Percentiles rank a stretch among this genome's conserved stretches.
phyloP scores from a whole-genome alignment of 1,140 invertebrate species.

The Anthonomus grandis region DNA sequence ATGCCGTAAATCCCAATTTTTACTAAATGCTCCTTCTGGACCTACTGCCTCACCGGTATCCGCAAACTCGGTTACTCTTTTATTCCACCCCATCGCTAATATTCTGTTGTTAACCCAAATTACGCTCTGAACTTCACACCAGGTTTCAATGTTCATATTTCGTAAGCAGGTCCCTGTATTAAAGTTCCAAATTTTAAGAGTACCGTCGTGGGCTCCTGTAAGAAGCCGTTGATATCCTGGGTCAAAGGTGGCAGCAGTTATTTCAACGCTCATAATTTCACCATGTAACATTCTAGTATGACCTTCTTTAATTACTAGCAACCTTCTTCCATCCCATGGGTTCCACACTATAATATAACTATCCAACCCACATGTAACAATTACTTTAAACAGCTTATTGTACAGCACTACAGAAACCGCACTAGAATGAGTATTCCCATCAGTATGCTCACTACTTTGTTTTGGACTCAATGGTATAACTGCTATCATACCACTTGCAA shows the following conservation, averaged over 20 bases:
- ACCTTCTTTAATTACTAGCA: conserved; percentile 61
- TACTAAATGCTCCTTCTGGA: conserved; percentile 46
- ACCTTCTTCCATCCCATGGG: conserved; percentile 59
- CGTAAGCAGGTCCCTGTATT: conserved; percentile 67
- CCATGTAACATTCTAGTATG: conserved; percentile 60
- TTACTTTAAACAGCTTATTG: conserved; percentile 63
- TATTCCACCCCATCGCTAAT: conserved; percentile 68
- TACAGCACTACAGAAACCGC: conserved; percentile 63
- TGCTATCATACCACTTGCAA: conserved; percentile 60
- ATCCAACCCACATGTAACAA: conserved; percentile 66
- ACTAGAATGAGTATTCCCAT: conserved; percentile 65
- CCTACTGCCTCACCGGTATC: conserved; percentile 54
- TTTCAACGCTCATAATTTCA: conserved; percentile 62
- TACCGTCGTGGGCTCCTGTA: conserved; percentile 51
- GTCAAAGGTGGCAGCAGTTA: conserved; percentile 74
- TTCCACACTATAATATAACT: conserved; percentile 73
- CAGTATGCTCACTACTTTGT: conserved; percentile 59
- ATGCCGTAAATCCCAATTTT: conserved; percentile 59
- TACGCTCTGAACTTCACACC: conserved; percentile 58
- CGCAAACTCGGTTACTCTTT: conserved; percentile 65
- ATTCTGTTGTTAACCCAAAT: conserved; percentile 60
- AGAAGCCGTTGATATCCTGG: conserved; percentile 63
- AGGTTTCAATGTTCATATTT: conserved; percentile 59
- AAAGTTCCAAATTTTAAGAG: conserved; percentile 72
- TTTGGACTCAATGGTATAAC: conserved; percentile 58